phyloP scores from a whole-genome alignment of 2,888 invertebrate genomes.

The Nineta flava region DNA sequence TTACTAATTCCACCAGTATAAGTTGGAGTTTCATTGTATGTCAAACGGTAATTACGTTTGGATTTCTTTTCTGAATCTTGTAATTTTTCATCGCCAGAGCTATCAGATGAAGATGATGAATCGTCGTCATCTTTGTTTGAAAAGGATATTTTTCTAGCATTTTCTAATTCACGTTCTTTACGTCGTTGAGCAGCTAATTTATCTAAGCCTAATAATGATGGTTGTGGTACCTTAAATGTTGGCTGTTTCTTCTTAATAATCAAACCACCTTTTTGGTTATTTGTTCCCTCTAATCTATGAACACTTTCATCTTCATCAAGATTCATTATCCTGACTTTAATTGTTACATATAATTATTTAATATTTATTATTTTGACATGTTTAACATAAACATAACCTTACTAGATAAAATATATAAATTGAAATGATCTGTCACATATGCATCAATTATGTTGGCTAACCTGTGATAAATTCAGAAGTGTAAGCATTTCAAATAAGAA shows the following conservation, averaged over 20 bases:
- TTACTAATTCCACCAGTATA: constrained; percentile 84
- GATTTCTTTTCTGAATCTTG: constrained; percentile 19
- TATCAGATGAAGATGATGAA: constrained; percentile 14
- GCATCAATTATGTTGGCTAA: too few species aligned
- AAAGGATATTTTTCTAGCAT: constrained; percentile 49
- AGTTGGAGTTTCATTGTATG: constrained; percentile 81
- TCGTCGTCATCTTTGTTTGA: constrained; percentile 32
- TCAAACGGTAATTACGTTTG: constrained; percentile 55
- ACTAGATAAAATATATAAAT: too few species aligned
- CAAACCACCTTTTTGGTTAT: constrained; percentile 48
- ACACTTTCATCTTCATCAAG: constrained; percentile 36
- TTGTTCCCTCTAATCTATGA: constrained; percentile 56
- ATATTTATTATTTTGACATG: too few species aligned
- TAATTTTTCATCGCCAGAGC: constrained; percentile 19
- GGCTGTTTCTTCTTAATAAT: constrained; percentile 52
- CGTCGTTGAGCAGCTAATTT: constrained; percentile 66
- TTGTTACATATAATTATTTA: too few species aligned
- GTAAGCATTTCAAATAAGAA: too few species aligned
- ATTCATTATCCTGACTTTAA: neutral
- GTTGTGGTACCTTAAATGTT: constrained; percentile 61
- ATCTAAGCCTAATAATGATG: constrained; percentile 69
- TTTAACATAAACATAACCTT: too few species aligned
- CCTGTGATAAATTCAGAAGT: too few species aligned
- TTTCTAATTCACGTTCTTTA: constrained; percentile 36
- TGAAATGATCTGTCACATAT: too few species aligned